Conservation (phyloP, 2,113 vertebrate species). For the Neopipo cinnamomea region DNA sequence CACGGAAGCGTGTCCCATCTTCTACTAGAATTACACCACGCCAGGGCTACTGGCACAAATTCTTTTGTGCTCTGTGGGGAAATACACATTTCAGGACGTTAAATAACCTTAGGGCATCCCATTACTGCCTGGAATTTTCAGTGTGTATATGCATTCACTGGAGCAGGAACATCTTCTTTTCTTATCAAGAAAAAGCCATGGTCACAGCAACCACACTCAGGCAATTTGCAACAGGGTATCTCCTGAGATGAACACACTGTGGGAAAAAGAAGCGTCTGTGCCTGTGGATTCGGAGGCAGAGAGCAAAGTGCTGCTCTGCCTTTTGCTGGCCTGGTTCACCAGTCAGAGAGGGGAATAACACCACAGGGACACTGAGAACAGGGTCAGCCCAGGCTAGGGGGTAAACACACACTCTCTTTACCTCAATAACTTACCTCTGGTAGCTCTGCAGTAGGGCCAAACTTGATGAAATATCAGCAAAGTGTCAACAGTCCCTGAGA, state of each 20-base stretch:
- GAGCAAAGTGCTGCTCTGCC: background rate
- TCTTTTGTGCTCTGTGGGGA: background rate
- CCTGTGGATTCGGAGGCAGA: background rate
- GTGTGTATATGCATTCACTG: background rate
- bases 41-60: background rate
- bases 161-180: background rate
- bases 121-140: background rate
- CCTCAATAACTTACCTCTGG: background rate
- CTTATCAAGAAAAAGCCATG: background rate
- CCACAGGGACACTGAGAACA: background rate
- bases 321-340: background rate
- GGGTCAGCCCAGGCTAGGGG: background rate
- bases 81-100: background rate
- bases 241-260: background rate
- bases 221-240: background rate
- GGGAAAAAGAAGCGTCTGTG: background rate
- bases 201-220: background rate
- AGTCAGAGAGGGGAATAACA: background rate
- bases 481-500: conserved; percentile 31
- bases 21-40: background rate
- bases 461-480: conserved; percentile 10
- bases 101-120: background rate
- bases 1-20: background rate
- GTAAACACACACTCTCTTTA: background rate
- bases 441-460: background rate